A percentile compares a stretch with the other conserved stretches of the same genome.
phyloP scores from a whole-genome alignment of 1,140 invertebrate species.

The Achroia grisella region DNA sequence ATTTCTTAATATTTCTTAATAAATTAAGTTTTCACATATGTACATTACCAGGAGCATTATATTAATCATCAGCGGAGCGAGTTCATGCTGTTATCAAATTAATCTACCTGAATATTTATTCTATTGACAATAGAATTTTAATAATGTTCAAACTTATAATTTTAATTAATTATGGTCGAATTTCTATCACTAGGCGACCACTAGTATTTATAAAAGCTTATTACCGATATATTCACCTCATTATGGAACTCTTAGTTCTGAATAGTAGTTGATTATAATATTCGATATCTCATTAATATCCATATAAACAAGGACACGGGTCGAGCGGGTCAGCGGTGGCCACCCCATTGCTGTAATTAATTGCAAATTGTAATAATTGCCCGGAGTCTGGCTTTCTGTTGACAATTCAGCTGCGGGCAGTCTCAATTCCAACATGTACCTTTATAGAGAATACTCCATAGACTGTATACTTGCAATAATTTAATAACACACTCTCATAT shows the following conservation, averaged over 20 bases:
- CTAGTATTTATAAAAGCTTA: too few species aligned
- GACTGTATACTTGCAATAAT: not conserved
- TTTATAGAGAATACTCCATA: not conserved
- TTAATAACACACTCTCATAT: not conserved
- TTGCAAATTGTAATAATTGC: constrained; percentile 30
- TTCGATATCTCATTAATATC: not conserved
- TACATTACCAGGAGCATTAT: too few species aligned
- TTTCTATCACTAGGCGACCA: too few species aligned
- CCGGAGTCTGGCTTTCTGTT: not conserved
- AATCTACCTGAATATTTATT: too few species aligned
- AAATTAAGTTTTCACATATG: too few species aligned
- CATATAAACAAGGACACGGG: constrained; percentile 14
- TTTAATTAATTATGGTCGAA: too few species aligned
- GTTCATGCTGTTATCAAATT: too few species aligned
- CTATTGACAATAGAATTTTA: too few species aligned
- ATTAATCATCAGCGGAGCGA: too few species aligned
- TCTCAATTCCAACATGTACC: not conserved
- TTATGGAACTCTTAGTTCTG: not conserved
- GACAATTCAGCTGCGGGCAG: not conserved
- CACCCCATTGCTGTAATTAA: constrained; percentile 23
- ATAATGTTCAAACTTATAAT: too few species aligned
- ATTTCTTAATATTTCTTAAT: too few species aligned
- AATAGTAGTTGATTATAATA: not conserved
- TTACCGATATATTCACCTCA: not conserved
- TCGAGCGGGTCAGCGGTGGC: constrained; percentile 10